Conservation (phyloP, 2,888 invertebrate genomes). For the Drosophila peninsularis region DNA sequence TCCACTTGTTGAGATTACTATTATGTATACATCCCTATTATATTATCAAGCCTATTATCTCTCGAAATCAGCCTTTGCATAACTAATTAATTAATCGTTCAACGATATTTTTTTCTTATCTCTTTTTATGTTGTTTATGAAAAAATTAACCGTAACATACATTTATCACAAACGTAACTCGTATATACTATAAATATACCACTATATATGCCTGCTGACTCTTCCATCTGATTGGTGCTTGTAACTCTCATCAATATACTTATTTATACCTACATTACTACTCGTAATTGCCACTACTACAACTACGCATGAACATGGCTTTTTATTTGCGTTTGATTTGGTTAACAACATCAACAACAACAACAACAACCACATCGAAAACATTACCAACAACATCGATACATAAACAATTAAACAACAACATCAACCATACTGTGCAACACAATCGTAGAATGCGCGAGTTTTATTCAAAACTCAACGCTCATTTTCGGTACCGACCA, state of each 20-base stretch:
- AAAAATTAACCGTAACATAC: conserved; percentile 57
- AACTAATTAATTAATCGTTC: conserved; percentile 69
- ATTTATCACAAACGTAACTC: conserved; percentile 70
- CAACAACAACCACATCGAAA: conserved; percentile 37
- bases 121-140: conserved; percentile 72
- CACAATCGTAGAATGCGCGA: conserved; percentile 86
- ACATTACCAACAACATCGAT: conserved; percentile 34
- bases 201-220: conserved; percentile 80
- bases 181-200: conserved; percentile 51
- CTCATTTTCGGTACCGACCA: conserved; percentile 96
- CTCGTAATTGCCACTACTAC: conserved; percentile 32
- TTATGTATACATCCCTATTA: conserved; percentile 48
- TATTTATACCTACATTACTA: conserved; percentile 41
- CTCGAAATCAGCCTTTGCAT: conserved; percentile 66
- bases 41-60: conserved; percentile 55
- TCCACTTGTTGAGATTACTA: conserved; percentile 50
- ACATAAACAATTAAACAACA: conserved; percentile 35
- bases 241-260: conserved; percentile 63
- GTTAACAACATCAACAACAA: conserved; percentile 40
- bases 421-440: conserved; percentile 36
- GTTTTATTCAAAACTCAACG: conserved; percentile 96
- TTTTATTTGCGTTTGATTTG: conserved; percentile 65
- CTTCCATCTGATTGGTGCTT: conserved; percentile 82
- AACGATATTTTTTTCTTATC: conserved; percentile 77
- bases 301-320: conserved; percentile 68